Evolutionary conservation across 2,113 vertebrate genomes (phyloP).

Genomic region (Terrapene triunguis): DNA sequence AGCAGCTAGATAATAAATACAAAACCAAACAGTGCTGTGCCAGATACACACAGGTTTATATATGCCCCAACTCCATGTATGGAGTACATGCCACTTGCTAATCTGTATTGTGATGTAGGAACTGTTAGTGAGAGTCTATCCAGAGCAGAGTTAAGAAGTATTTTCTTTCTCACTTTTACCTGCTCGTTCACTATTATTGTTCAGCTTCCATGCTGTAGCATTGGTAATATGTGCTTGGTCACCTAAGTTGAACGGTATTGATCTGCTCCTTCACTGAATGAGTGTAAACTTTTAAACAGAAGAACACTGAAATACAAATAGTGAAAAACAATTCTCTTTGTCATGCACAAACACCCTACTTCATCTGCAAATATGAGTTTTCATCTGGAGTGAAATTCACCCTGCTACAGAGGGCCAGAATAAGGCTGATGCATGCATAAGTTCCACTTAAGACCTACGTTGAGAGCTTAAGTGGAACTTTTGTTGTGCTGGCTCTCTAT

Average conservation of each 20-base stretch:
- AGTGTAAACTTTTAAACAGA: slow-evolving; percentile 20
- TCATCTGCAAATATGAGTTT: background rate
- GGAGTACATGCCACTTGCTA: background rate
- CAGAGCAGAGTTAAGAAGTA: background rate
- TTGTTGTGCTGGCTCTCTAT: background rate
- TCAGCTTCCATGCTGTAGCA: background rate
- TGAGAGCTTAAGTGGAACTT: background rate
- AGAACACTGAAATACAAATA: slow-evolving; percentile 33
- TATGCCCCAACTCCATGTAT: background rate
- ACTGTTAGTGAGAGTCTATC: background rate
- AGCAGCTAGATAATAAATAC: background rate
- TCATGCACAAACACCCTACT: background rate
- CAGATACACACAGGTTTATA: background rate
- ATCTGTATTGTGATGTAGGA: background rate
- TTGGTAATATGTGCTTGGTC: background rate
- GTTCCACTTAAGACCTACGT: background rate
- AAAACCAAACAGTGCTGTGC: background rate
- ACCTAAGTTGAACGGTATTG: background rate
- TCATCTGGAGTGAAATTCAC: background rate
- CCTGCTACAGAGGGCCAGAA: background rate
- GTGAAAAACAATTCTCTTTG: background rate
- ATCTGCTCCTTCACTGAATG: background rate
- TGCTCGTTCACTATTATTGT: background rate
- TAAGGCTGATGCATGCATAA: background rate
- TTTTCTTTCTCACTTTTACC: background rate